Base-by-base conservation (phyloP, 1,140 invertebrate species). In the Ceratitis capitata region DNA sequence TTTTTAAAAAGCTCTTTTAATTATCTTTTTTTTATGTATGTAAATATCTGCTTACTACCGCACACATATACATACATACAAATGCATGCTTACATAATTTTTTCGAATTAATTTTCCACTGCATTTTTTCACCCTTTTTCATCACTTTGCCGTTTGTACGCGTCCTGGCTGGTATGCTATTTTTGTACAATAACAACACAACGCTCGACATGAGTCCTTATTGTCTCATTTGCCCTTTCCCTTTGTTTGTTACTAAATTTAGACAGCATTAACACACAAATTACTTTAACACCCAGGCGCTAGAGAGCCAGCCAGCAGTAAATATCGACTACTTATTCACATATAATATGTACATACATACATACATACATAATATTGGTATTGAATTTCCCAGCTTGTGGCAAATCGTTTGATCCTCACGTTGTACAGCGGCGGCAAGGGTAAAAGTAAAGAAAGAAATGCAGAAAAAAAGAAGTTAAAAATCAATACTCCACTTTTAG, bases 341-440 rank as follows among this genome's bases (percentile, higher is more conserved):
- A 61, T 12, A 61, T 61, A 23, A 29, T 29, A 9, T 29, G 5
- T 16, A 64, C 0, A 4, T 61, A 61, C 29, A 61, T 61, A 7
- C 3, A 0, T 23, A n/a, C 4, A 3, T 0, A n/a, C 51, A n/a
- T 53, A 56, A 19, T 23, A n/a, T 39, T 47, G 1, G 69, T 78
- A 78, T 78, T 78, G n/a, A 78, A 47, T 78, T 78, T 78, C 69
- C 39, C 39, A 78, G 69, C 39, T 26, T 78, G 69, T 78, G 69
- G 69, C 69, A 78, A 78, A 78, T 45, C 69, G 39, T 78, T 78
- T 47, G 69, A 78, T 78, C 69, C 69, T 78, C 39, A 39, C 69
- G 69, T 45, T 47, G 9, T 10, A 78, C 64, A 10, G 16, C 51
- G n/a, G 51, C 51, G 51, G 16, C 51, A 10, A 29, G 10, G 29